phyloP scores from a whole-genome alignment of 1,140 invertebrate species.

The Anastatus disparis region DNA sequence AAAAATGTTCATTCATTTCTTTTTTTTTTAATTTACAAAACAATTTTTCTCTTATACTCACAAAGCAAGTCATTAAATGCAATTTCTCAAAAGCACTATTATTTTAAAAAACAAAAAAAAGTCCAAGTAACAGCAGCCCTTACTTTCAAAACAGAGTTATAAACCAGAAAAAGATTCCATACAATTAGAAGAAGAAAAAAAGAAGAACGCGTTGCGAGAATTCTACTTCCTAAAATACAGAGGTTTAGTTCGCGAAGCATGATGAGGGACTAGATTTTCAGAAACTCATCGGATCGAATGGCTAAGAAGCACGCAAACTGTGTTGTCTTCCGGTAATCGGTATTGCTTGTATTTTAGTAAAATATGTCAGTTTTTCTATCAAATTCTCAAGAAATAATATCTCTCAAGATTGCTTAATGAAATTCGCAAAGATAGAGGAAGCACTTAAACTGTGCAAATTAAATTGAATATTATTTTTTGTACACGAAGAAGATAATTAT shows the following conservation, averaged over 20 bases:
- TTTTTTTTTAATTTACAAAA: too few relatives aligned
- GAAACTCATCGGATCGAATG: conserved; percentile 49
- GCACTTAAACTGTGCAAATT: too few relatives aligned
- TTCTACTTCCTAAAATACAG: too few relatives aligned
- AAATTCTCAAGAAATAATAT: conserved; percentile 45
- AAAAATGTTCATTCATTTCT: too few relatives aligned
- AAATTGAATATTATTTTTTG: too few relatives aligned
- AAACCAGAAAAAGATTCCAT: too few relatives aligned
- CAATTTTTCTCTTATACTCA: too few relatives aligned
- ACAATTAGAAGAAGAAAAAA: conserved; percentile 13
- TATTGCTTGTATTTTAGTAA: conserved; percentile 29
- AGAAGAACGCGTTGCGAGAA: too few relatives aligned
- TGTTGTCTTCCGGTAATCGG: conserved; percentile 44
- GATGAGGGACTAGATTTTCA: conserved; percentile 42
- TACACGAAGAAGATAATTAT: too few relatives aligned
- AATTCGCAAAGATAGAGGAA: conserved; percentile 37
- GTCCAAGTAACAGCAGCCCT: not conserved
- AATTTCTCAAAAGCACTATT: too few relatives aligned
- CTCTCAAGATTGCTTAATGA: conserved; percentile 48
- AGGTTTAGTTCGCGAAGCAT: too few relatives aligned
- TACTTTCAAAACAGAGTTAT: not conserved
- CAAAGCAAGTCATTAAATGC: too few relatives aligned
- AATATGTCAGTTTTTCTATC: conserved; percentile 4
- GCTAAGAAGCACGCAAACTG: conserved; percentile 47
- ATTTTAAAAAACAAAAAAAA: not conserved